phyloP scores from a whole-genome alignment of 2,113 vertebrate genomes.

The Saccopteryx leptura region DNA sequence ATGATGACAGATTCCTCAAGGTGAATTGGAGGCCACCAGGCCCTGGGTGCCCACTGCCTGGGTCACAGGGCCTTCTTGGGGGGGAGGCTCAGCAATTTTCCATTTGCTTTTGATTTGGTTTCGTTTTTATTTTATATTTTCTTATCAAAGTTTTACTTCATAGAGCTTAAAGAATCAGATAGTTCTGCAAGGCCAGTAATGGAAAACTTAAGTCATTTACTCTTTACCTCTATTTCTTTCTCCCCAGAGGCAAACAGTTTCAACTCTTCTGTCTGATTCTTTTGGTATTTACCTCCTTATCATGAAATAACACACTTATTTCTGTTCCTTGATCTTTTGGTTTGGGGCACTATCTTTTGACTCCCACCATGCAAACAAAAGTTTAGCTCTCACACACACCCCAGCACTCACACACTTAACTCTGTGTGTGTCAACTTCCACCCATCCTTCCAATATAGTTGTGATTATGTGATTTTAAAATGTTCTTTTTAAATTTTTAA shows the following conservation, averaged over 20 bases:
- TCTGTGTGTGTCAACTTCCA: background rate
- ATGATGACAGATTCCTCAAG: background rate
- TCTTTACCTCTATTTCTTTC: background rate
- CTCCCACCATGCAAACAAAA: background rate
- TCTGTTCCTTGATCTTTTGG: background rate
- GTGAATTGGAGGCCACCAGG: background rate
- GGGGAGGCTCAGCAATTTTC: background rate
- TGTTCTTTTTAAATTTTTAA: background rate
- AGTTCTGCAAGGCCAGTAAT: background rate
- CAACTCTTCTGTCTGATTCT: background rate
- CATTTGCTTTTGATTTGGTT: background rate
- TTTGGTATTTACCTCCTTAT: background rate
- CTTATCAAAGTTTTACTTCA: slow-evolving; percentile 1
- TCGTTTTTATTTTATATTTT: slow-evolving; percentile 21
- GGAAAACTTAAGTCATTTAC: background rate
- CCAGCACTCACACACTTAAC: background rate
- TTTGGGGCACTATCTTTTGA: slow-evolving; percentile 7
- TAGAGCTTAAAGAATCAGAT: slow-evolving; percentile 22
- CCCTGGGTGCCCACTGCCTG: background rate
- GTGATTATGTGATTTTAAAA: background rate
- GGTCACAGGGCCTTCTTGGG: background rate
- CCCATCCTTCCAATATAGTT: background rate
- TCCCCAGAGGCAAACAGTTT: background rate
- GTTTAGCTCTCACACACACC: background rate
- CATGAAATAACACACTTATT: background rate